Evolutionary conservation across 1,140 invertebrate genomes (phyloP).

Genomic region (Eubasilissa regina): DNA sequence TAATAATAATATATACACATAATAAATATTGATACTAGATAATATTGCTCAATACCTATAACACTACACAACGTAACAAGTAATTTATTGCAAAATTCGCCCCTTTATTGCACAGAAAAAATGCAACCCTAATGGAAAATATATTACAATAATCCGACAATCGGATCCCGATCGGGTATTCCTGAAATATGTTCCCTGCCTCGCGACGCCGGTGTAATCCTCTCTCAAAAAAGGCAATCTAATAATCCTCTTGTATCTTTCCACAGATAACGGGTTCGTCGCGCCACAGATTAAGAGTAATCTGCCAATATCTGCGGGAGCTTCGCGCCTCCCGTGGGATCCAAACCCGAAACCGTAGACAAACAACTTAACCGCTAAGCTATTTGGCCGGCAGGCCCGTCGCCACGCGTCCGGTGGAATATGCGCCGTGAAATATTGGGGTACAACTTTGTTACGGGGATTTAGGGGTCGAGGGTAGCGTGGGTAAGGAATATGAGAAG

Average conservation of each 20-base stretch:
- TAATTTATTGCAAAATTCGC: neutral
- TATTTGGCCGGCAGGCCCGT: neutral
- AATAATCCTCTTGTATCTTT: conserved; percentile 36
- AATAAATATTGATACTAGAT: too few relatives aligned
- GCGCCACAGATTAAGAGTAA: conserved; percentile 15
- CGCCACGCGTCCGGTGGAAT: conserved; percentile 17
- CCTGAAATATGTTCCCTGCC: conserved; percentile 18
- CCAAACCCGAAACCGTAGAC: conserved; percentile 6
- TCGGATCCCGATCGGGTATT: neutral
- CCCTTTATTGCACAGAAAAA: neutral
- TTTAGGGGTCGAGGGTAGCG: conserved; percentile 10
- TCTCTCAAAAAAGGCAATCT: neutral
- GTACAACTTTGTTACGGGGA: conserved; percentile 5
- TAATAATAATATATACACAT: too few relatives aligned
- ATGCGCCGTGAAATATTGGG: neutral
- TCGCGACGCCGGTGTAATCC: neutral
- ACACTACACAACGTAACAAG: too few relatives aligned
- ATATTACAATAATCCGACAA: conserved; percentile 19
- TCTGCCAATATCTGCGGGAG: neutral
- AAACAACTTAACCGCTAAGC: conserved; percentile 21
- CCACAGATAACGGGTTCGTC: conserved; percentile 29
- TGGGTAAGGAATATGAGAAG: neutral
- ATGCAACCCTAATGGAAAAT: conserved; percentile 1
- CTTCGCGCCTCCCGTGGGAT: conserved; percentile 39
- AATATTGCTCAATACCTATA: too few relatives aligned